A percentile compares a stretch with the other conserved stretches of the same genome.
Conservation (phyloP, 1,140 invertebrate genomes). For the Marisa cornuarietis region DNA sequence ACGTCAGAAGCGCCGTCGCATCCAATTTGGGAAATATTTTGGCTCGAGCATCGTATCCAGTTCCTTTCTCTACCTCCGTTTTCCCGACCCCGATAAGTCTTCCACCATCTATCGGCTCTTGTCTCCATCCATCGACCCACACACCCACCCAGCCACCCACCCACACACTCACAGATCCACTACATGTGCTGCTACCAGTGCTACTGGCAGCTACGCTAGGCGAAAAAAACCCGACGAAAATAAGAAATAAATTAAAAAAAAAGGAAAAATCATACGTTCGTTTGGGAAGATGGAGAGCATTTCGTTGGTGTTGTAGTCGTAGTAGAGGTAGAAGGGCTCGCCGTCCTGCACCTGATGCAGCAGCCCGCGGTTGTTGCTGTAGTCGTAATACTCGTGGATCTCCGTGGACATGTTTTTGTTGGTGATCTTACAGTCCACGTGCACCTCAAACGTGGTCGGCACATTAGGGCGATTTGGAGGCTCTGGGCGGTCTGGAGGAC, state of each 20-base stretch:
- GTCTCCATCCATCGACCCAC: too few species aligned
- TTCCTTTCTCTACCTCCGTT: too few species aligned
- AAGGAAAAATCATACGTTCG: background rate
- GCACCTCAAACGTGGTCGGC: slow-evolving; percentile 20
- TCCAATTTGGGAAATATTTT: too few species aligned
- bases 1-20: too few species aligned
- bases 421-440: slow-evolving; percentile 25
- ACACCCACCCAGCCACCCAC: too few species aligned
- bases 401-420: slow-evolving; percentile 23
- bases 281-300: slow-evolving; percentile 22
- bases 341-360: slow-evolving; percentile 11
- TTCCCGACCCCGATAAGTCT: too few species aligned
- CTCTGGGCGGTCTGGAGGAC: background rate
- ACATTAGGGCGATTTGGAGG: background rate
- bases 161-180: background rate
- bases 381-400: slow-evolving; percentile 26
- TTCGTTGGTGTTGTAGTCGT: slow-evolving; percentile 29
- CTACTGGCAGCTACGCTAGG: background rate
- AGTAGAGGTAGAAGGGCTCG: slow-evolving; percentile 15
- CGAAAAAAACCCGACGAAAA: background rate
- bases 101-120: too few species aligned
- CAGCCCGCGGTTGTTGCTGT: slow-evolving; percentile 23
- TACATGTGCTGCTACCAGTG: background rate
- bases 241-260: background rate
- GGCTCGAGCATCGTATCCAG: too few species aligned